A percentile compares a stretch with the other conserved stretches of the same genome.
These are phyloP conservation scores for Dysmachus trigonus DNA, from an alignment of 2,888 invertebrate genomes.

Conservation along the genomic window DNA sequence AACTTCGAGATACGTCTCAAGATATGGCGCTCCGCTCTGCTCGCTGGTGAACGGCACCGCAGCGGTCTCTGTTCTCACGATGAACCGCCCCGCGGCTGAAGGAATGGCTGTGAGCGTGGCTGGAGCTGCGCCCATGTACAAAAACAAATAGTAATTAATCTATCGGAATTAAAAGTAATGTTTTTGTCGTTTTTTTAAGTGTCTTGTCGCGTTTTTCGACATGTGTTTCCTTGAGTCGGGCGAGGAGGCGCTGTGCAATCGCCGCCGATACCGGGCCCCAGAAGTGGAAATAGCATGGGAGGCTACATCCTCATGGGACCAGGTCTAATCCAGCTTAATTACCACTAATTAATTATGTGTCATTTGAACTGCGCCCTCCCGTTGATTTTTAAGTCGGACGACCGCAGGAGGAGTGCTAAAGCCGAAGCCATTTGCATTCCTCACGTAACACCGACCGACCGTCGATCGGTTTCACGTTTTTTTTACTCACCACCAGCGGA, in stretches of 20 bases:
- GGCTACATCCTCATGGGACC: slow-evolving; percentile 39
- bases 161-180: slow-evolving; percentile 33
- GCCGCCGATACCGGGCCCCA: not conserved
- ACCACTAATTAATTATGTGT: slow-evolving; percentile 55
- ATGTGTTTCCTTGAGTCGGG: slow-evolving; percentile 7
- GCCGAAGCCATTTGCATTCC: slow-evolving; percentile 36
- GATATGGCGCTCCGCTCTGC: not conserved
- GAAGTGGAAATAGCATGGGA: slow-evolving; percentile 21
- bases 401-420: slow-evolving; percentile 32
- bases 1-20: not conserved
- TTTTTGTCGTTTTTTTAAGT: slow-evolving; percentile 17
- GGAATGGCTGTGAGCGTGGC: not conserved
- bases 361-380: slow-evolving; percentile 52
- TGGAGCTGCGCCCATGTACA: slow-evolving; percentile 14
- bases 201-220: slow-evolving; percentile 38
- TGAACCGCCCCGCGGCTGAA: not conserved
- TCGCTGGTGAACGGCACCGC: not conserved
- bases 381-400: slow-evolving; percentile 47
- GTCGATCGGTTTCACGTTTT: not conserved
- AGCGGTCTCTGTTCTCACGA: slow-evolving; percentile 3
- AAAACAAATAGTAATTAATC: slow-evolving; percentile 45
- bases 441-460: slow-evolving; percentile 37
- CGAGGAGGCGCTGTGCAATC: slow-evolving; percentile 1
- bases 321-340: slow-evolving; percentile 54
- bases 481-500: not conserved